Base-by-base conservation (phyloP, 2,888 invertebrate genomes). In the Tipula unca region DNA sequence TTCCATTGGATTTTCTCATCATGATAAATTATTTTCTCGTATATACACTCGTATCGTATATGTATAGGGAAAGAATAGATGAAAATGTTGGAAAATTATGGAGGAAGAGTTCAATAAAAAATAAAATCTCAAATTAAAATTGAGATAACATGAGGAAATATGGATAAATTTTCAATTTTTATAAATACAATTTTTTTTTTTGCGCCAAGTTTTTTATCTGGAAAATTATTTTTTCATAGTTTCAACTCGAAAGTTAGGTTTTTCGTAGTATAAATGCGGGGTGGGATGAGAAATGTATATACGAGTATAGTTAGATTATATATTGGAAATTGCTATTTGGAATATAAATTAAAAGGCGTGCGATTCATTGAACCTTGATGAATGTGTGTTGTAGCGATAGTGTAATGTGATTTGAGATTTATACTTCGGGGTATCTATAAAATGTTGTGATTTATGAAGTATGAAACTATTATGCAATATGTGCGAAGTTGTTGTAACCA, bases 91-190 rank as follows among this genome's bases (percentile, higher is more conserved):
- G 25, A 13, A 69, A 69, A 69, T 25, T 69, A 69, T 25, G 69
- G 25, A 69, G 69, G 69, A 69, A 25, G 69, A 69, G 69, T 69
- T 69, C 25, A 69, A 69, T 25, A 69, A 48, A 20, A 42, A 54
- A 54, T 54, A 54, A 54, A 25, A 69, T 69, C n/a, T 69, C 69
- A 69, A 69, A 69, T 69, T 69, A 69, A 69, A 69, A 69, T 69
- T 69, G 69, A 69, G 69, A 69, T 69, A 69, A 69, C 69, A 69
- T 69, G 69, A 69, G 69, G 25, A 69, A 69, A 69, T 69, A 69
- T n/a, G 69, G 69, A 69, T 69, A 69, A 69, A 25, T 69, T 69
- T 69, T 69, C 69, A 25, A 69, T 69, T 25, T 69, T 69, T 48
- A 17, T n/a, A 17, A 17, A n/a, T n/a, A n/a, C n/a, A n/a, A n/a